Conservation (phyloP, 2,797 vertebrate species). For the Cirrhinus mrigala region DNA sequence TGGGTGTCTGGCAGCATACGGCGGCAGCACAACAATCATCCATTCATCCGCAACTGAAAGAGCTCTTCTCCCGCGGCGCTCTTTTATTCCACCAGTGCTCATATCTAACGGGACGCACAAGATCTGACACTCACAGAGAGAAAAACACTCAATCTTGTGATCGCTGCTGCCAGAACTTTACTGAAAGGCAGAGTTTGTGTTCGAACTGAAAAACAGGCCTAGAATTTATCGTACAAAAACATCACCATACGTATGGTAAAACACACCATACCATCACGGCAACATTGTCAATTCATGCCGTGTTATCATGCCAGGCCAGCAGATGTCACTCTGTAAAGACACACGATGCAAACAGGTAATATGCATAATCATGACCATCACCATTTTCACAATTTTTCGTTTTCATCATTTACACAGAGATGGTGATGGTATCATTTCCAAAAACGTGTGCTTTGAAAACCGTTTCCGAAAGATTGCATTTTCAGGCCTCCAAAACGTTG, state of each 20-base stretch:
- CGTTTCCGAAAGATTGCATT: neutral
- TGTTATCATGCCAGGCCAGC: neutral
- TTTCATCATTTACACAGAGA: neutral
- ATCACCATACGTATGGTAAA: no score
- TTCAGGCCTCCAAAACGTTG: neutral
- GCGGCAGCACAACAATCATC: slow-evolving; percentile 37
- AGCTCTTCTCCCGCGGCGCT: slow-evolving; percentile 27
- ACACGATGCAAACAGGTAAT: no score
- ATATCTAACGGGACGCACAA: slow-evolving; percentile 3
- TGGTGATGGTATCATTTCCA: no score
- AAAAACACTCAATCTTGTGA: neutral
- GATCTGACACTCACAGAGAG: slow-evolving; percentile 24
- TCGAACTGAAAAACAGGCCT: neutral
- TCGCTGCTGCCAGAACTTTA: neutral
- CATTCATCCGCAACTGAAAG: slow-evolving; percentile 42
- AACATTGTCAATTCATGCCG: no score
- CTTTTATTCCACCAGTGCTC: slow-evolving; percentile 23
- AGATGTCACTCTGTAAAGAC: neutral
- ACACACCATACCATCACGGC: no score
- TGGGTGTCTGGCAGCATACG: slow-evolving; percentile 29
- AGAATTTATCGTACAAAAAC: neutral
- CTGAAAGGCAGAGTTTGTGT: neutral
- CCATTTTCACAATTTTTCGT: neutral
- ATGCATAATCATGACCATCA: no score
- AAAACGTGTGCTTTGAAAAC: no score